Evolutionary conservation across 1,140 invertebrate genomes (phyloP).

Genomic region (Aphaenogaster rudis): DNA sequence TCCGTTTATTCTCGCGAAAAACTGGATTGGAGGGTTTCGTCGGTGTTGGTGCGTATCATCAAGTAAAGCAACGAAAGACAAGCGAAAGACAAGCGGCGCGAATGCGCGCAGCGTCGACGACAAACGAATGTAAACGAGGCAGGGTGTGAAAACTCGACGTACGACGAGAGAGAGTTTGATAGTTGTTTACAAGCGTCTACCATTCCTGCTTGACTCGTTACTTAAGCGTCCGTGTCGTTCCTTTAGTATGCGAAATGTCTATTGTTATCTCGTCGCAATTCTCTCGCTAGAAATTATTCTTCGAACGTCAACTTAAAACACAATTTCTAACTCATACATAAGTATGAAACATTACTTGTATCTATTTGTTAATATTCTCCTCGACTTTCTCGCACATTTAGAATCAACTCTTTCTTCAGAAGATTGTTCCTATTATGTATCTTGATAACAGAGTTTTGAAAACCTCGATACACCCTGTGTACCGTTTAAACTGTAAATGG

Average conservation of each 20-base stretch:
- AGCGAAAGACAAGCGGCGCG: slow-evolving; percentile 52
- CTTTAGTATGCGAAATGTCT: slow-evolving; percentile 50
- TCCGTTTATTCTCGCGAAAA: slow-evolving; percentile 19
- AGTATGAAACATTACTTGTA: background rate
- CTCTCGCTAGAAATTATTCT: slow-evolving; percentile 26
- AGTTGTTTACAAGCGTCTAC: slow-evolving; percentile 76
- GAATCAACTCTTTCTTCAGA: background rate
- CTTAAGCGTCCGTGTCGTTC: slow-evolving; percentile 43
- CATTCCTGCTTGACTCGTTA: slow-evolving; percentile 60
- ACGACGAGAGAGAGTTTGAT: slow-evolving; percentile 77
- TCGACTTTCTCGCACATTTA: background rate
- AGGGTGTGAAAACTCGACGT: slow-evolving; percentile 76
- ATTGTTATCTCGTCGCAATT: slow-evolving; percentile 55
- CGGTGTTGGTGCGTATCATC: slow-evolving; percentile 37
- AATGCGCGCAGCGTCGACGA: slow-evolving; percentile 60
- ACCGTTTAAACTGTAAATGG: background rate
- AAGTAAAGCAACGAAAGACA: slow-evolving; percentile 60
- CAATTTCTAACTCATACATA: slow-evolving; percentile 2
- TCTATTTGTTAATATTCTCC: background rate
- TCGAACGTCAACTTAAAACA: background rate
- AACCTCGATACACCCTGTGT: background rate
- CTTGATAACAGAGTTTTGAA: background rate
- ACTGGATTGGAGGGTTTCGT: slow-evolving; percentile 70
- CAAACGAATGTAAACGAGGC: slow-evolving; percentile 77
- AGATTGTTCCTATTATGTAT: background rate